A percentile compares a stretch with the other conserved stretches of the same genome.
Conservation (phyloP, 2,113 vertebrate species). For the Clarias gariepinus region DNA sequence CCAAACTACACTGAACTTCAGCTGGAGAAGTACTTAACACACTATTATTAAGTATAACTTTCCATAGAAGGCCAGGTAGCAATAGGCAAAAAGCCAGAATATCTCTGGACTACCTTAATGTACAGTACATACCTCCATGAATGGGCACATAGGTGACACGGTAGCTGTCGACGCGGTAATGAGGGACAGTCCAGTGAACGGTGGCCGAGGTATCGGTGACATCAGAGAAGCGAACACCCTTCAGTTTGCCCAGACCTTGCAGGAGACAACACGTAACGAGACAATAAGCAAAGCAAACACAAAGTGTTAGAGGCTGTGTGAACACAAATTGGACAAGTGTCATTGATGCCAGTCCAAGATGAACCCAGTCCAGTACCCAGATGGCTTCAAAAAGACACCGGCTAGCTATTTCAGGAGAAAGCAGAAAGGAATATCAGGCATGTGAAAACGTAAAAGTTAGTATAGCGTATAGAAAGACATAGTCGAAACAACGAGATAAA, state of each 20-base stretch:
- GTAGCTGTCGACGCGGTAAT: constrained; percentile 81
- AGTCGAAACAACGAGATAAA: constrained; percentile 57
- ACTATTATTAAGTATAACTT: not conserved
- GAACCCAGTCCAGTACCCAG: not conserved
- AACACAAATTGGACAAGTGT: not conserved
- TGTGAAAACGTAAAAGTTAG: not conserved
- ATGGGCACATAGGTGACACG: constrained; percentile 81
- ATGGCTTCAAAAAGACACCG: not conserved
- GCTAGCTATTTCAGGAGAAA: not conserved
- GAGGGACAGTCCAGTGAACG: constrained; percentile 84
- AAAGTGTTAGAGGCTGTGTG: not conserved
- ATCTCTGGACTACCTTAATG: not conserved
- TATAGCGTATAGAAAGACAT: constrained; percentile 3
- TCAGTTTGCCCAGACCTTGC: constrained; percentile 85
- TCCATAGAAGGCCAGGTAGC: not conserved
- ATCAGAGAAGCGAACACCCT: constrained; percentile 87
- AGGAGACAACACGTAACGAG: constrained; percentile 32
- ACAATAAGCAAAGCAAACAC: constrained; percentile 26
- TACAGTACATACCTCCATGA: constrained; percentile 5
- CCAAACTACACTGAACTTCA: not conserved
- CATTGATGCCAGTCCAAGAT: constrained; percentile 1
- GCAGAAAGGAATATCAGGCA: not conserved
- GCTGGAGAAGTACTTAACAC: constrained; percentile 3
- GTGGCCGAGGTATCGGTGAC: constrained; percentile 87
- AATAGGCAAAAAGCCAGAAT: not conserved